Evolutionary conservation across 2,888 invertebrate species (phyloP).

Genomic region (Mythimna vitellina): DNA sequence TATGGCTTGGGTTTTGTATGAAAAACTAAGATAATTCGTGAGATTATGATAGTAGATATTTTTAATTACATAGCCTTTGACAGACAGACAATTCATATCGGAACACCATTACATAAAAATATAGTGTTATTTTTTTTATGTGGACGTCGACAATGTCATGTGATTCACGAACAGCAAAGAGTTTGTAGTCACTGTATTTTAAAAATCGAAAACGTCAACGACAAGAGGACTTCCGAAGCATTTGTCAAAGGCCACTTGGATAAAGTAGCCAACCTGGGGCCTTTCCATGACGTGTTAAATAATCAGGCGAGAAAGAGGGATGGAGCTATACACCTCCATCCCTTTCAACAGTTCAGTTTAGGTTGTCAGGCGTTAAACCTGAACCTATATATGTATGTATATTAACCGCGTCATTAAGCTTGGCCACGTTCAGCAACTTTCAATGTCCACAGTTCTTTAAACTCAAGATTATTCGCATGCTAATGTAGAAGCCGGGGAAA

Average conservation of each 20-base stretch:
- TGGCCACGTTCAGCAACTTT: constrained; percentile 33
- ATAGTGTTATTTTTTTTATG: no score
- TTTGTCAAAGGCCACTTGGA: constrained; percentile 5
- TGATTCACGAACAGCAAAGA: no score
- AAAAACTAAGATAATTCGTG: not conserved
- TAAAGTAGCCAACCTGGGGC: not conserved
- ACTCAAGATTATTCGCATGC: constrained; percentile 74
- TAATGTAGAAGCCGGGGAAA: constrained; percentile 75
- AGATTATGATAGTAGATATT: no score
- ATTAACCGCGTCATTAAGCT: constrained; percentile 41
- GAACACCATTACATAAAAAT: no score
- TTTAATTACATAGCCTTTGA: no score
- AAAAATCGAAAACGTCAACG: not conserved
- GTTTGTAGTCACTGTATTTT: no score
- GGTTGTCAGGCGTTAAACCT: not conserved
- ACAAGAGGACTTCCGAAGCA: not conserved
- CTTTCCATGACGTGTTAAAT: no score
- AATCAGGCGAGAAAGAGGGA: no score
- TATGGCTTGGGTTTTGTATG: constrained; percentile 17
- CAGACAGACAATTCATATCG: no score
- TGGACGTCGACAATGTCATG: no score
- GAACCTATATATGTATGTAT: not conserved
- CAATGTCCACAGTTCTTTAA: constrained; percentile 55
- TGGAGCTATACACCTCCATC: no score
- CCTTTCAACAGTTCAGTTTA: no score